Conservation (phyloP, 2,113 vertebrate species). For the Typhlomys cinereus region DNA sequence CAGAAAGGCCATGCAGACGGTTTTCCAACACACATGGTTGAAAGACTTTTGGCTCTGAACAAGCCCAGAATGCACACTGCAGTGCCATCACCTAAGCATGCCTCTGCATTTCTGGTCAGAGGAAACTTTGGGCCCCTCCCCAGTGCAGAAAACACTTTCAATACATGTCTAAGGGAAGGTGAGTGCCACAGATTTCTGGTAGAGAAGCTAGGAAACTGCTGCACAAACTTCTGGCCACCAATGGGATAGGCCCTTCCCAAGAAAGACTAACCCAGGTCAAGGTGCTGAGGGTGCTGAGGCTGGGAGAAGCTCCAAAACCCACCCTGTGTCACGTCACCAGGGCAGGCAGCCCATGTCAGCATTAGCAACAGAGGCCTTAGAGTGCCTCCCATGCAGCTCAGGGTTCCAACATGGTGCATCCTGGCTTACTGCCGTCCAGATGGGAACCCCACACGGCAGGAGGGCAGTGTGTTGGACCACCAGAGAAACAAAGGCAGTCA, state of each 20-base stretch:
- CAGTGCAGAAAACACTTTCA: neutral
- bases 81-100: neutral
- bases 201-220: neutral
- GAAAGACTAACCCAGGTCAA: neutral
- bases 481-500: neutral
- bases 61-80: neutral
- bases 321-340: neutral
- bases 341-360: neutral
- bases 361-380: neutral
- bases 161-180: neutral
- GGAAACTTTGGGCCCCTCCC: neutral
- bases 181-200: neutral
- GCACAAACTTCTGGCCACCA: neutral
- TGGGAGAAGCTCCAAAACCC: neutral
- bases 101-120: neutral
- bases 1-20: neutral
- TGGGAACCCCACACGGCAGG: neutral
- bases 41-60: neutral
- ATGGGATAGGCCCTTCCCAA: rapidly evolving
- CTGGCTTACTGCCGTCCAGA: neutral
- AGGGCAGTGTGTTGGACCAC: neutral
- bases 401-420: neutral
- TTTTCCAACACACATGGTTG: neutral
- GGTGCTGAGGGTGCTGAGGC: neutral
- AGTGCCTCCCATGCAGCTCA: neutral